Evolutionary conservation across 2,888 invertebrate genomes (phyloP), one percentile per base, ranked within the genome.

Genomic region (Siphlonurus alternatus): DNA sequence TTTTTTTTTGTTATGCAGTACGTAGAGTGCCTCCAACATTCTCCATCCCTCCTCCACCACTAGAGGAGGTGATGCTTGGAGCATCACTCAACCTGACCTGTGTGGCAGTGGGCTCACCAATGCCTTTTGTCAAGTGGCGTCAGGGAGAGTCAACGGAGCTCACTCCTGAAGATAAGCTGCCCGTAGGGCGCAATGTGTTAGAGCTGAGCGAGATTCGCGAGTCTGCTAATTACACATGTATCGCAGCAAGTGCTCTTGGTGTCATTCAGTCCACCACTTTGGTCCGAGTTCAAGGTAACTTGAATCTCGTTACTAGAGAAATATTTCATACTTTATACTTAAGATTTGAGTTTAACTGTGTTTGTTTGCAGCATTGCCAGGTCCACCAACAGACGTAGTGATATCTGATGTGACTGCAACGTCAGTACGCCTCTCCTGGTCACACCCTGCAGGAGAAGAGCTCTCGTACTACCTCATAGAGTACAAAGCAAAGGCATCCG

Each of bases 81-180:
- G 88, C 89, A 0, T 88, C 88, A 73, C 80, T 97, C 70, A 97
- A 93, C 75, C 79, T 99, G 69, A 94, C 94, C 65, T 99, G 99
- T 76, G 94, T 96, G 63, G 98, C 98, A 10, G 91, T 93, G 25
- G 98, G 99, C 22, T 93, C 97, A 0, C 98, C 98, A 3, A 96
- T 98, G 96, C 99, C 98, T 1, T 88, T 86, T 71, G 96, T 99
- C 64, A 94, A 93, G 77, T 93, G 93, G 93, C 84, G 88, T 69
- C 89, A 89, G 78, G 91, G 87, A 63, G 80, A 86, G 38, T 59
- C 64, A 1, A 85, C 85, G 74, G 93, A 93, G 77, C 76, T 94
- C 68, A 93, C 93, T 0, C 89, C 92, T 0, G 93, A 93, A 75
- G 92, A 93, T 76, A 86, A 90, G 70, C 82, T 92, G 64, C 87